Percentiles rank a stretch among this genome's conserved stretches.
These are phyloP conservation scores for Uropetala carovei DNA, from an alignment of 2,888 invertebrate species.

Conservation along the genomic window DNA sequence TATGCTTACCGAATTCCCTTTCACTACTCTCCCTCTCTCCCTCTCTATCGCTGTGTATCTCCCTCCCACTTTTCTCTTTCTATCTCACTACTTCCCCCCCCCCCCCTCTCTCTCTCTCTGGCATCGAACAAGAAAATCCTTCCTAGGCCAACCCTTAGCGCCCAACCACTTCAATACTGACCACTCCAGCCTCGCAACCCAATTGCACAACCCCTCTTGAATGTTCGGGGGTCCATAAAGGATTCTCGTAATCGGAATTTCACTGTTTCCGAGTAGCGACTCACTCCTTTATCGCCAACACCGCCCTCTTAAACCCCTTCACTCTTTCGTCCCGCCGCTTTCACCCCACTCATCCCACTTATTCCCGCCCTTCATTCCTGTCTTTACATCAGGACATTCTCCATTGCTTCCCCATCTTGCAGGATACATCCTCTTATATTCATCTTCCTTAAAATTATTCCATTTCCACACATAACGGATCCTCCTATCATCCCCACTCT, in stretches of 20 bases:
- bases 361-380: not conserved
- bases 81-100: not conserved
- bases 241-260: constrained; percentile 57
- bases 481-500: too few species aligned
- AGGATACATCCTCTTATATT: not conserved
- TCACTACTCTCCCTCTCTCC: not conserved
- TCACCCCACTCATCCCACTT: not conserved
- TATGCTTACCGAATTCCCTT: not conserved
- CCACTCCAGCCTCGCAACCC: constrained; percentile 22
- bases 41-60: not conserved
- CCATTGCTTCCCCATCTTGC: not conserved
- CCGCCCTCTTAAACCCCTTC: not conserved
- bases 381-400: not conserved
- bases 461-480: not conserved
- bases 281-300: constrained; percentile 45
- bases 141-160: constrained; percentile 21
- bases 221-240: constrained; percentile 60
- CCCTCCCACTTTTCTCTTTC: not conserved
- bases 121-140: not conserved
- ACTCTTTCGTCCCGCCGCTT: not conserved
- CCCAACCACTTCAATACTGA: constrained; percentile 27
- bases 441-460: not conserved
- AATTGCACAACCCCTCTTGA: constrained; percentile 51
- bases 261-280: constrained; percentile 47
- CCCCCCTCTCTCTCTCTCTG: not conserved